A percentile compares a stretch with the other conserved stretches of the same genome.
phyloP scores from a whole-genome alignment of 2,888 invertebrate species.

The Tanytarsus gracilentus region DNA sequence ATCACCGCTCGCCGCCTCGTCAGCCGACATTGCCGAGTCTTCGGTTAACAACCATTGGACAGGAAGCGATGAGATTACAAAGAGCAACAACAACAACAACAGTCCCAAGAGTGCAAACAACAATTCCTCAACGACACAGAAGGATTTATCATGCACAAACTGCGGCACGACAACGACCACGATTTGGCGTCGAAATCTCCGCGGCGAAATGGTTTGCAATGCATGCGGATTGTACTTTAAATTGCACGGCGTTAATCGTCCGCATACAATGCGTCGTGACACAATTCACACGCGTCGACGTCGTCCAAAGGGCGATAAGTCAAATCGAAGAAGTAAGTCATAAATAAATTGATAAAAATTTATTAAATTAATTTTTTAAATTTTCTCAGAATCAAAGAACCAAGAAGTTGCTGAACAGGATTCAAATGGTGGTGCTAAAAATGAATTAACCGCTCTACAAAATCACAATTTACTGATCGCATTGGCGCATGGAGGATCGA shows the following conservation, averaged over 20 bases:
- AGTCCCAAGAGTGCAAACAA: slow-evolving; percentile 31
- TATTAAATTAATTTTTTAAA: slow-evolving; percentile 6
- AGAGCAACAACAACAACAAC: slow-evolving; percentile 31
- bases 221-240: slow-evolving; percentile 98
- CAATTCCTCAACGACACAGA: slow-evolving; percentile 35
- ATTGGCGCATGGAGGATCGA: slow-evolving; percentile 33
- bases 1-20: slow-evolving; percentile 25
- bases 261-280: slow-evolving; percentile 91
- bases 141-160: slow-evolving; percentile 87
- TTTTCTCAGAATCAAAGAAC: slow-evolving; percentile 23
- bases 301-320: slow-evolving; percentile 65
- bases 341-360: neutral
- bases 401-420: slow-evolving; percentile 27
- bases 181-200: slow-evolving; percentile 91
- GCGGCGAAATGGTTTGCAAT: slow-evolving; percentile 98
- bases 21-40: slow-evolving; percentile 15
- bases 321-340: slow-evolving; percentile 47
- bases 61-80: slow-evolving; percentile 29
- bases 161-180: slow-evolving; percentile 97
- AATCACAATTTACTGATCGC: slow-evolving; percentile 35
- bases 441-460: slow-evolving; percentile 34
- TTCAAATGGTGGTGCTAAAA: slow-evolving; percentile 30
- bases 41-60: slow-evolving; percentile 23
- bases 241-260: slow-evolving; percentile 87
- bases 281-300: slow-evolving; percentile 91